Conservation (phyloP, 2,888 invertebrate species). For the Agonopterix heracliana region DNA sequence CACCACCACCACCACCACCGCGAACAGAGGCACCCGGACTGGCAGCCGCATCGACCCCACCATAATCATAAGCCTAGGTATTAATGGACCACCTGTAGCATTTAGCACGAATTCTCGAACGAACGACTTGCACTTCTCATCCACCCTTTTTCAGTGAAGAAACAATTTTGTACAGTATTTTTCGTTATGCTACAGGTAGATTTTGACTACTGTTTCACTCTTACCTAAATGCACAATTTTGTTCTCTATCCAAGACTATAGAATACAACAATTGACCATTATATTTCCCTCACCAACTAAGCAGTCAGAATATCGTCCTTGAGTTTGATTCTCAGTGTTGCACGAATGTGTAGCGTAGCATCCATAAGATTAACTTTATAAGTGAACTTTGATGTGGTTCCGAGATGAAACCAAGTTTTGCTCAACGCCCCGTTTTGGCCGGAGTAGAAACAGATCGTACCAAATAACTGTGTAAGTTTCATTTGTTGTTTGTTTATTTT, state of each 20-base stretch:
- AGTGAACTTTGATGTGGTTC: not conserved
- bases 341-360: too few relatives aligned
- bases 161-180: not conserved
- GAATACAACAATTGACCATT: constrained; percentile 16
- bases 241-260: constrained; percentile 14
- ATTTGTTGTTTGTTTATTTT: constrained; percentile 17
- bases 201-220: not conserved
- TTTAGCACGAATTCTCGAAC: too few relatives aligned
- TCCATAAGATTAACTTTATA: too few relatives aligned
- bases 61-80: constrained; percentile 75
- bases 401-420: constrained; percentile 5
- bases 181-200: not conserved
- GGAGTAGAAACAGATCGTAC: constrained; percentile 14
- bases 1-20: constrained; percentile 87
- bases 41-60: constrained; percentile 72
- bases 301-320: not conserved
- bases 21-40: constrained; percentile 75
- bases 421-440: constrained; percentile 5
- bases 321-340: too few relatives aligned
- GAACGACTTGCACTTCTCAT: not conserved
- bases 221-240: constrained; percentile 12
- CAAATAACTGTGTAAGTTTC: constrained; percentile 21
- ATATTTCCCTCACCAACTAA: not conserved
- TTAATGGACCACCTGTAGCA: constrained; percentile 18
- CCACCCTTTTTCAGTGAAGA: not conserved